phyloP scores from a whole-genome alignment of 2,113 vertebrate species.

The Dermatemys mawii region DNA sequence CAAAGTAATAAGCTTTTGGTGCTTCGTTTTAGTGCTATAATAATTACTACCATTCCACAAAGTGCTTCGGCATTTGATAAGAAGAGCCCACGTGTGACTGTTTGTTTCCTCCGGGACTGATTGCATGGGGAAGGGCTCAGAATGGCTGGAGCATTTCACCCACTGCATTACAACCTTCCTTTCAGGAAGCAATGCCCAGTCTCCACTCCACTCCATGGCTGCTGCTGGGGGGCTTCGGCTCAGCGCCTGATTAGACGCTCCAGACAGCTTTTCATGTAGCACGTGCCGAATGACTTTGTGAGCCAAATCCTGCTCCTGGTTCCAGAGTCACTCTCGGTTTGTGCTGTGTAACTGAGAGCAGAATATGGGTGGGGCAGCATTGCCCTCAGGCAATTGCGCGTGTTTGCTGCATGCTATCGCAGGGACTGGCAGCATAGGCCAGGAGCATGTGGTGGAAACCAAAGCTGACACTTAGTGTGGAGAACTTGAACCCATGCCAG shows the following conservation, averaged over 20 bases:
- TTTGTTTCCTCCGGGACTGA: neutral
- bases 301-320: accelerated
- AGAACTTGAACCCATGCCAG: neutral
- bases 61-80: conserved; percentile 16
- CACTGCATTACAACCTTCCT: accelerated
- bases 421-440: neutral
- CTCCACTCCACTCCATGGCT: accelerated
- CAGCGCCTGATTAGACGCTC: neutral
- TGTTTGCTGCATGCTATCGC: neutral
- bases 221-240: neutral
- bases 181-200: neutral
- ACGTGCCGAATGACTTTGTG: neutral
- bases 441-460: neutral
- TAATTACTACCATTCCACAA: conserved; percentile 46
- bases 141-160: neutral
- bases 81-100: neutral
- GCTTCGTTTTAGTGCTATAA: conserved; percentile 60
- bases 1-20: conserved; percentile 55
- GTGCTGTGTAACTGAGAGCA: neutral
- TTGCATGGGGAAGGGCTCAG: accelerated
- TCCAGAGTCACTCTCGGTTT: neutral
- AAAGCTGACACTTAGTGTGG: neutral
- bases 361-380: neutral
- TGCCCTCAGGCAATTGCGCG: neutral
- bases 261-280: neutral